These are phyloP conservation scores for Rhinophrynus dorsalis DNA, from an alignment of 2,797 vertebrate genomes.

Conservation along the genomic window DNA sequence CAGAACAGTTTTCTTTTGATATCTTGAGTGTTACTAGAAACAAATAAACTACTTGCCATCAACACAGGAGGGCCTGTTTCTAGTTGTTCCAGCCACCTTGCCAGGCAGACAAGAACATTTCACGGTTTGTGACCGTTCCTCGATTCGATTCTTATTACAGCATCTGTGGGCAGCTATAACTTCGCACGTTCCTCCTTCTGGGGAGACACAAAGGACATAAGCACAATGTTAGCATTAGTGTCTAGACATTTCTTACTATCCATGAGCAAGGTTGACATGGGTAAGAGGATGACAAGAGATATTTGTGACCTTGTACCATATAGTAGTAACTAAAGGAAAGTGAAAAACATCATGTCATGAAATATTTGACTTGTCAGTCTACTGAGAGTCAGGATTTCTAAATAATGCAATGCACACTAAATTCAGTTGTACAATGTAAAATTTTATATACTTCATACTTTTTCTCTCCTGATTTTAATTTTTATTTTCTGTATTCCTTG, in stretches of 20 bases:
- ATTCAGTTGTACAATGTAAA: neutral
- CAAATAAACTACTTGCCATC: constrained; percentile 82
- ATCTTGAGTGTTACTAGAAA: too few species aligned
- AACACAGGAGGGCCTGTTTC: constrained; percentile 95
- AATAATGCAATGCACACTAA: constrained; percentile 3
- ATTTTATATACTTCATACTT: neutral
- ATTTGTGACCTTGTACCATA: neutral
- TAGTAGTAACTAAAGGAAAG: neutral
- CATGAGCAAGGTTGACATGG: neutral
- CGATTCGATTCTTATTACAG: constrained; percentile 98
- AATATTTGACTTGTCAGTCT: neutral
- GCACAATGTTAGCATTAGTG: constrained; percentile 51
- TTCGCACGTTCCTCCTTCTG: constrained; percentile 98
- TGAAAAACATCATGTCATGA: neutral
- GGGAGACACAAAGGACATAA: constrained; percentile 62
- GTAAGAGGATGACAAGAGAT: neutral
- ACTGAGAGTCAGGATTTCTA: neutral
- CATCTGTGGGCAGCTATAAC: constrained; percentile 98
- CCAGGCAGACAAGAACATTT: constrained; percentile 98
- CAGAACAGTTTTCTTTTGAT: too few species aligned
- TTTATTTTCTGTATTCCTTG: neutral
- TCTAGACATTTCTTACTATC: neutral
- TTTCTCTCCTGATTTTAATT: neutral
- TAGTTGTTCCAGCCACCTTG: constrained; percentile 95
- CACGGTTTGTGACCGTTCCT: constrained; percentile 96